Base-by-base conservation (phyloP, 1,140 invertebrate genomes). In the Littorina saxatilis region DNA sequence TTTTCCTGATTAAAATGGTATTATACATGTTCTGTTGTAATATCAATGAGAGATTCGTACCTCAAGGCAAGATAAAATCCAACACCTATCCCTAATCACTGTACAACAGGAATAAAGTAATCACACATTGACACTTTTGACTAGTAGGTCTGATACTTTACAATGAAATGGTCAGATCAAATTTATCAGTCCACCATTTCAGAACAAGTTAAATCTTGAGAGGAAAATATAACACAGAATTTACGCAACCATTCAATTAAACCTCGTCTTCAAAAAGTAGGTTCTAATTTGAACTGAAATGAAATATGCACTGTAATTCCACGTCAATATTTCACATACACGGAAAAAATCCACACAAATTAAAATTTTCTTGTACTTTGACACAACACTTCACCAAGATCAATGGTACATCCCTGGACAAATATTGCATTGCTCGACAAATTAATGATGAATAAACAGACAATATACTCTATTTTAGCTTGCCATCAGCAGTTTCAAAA, bases 31-130 rank as follows among this genome's bases (percentile, higher is more conserved):
- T 39, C 66, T 39, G 35, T 68, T 39, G 39, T 73, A 73, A 73
- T 73, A 73, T 73, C 39, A 73, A 73, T 39, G 70, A 73, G 70
- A 73, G 70, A 73, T 73, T 73, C 70, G 50, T 73, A 73, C 37
- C 70, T 52, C 70, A 73, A 73, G 70, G 70, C 70, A 73, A 73
- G 70, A 73, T 73, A 73, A 73, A 23, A 73, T 73, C 70, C 5
- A 73, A 73, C 70, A n/a, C 23, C 27, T 68, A 32, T 68, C 37
- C 11, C 70, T 73, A 73, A 50, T 23, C 43, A 73, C 43, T 50
- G 70, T 27, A 73, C 70, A 73, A 73, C 70, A 73, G n/a, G 39
- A 17, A 68, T 35, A 68, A 13, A 68, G 55, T 68, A 1, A 20
- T 29, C 17, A 68, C 66, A 20, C 9, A 32, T 32, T 9, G 39